Evolutionary conservation across 2,888 invertebrate species (phyloP), one percentile per base, ranked within the genome.

Genomic region (Eristalis arbustorum): DNA sequence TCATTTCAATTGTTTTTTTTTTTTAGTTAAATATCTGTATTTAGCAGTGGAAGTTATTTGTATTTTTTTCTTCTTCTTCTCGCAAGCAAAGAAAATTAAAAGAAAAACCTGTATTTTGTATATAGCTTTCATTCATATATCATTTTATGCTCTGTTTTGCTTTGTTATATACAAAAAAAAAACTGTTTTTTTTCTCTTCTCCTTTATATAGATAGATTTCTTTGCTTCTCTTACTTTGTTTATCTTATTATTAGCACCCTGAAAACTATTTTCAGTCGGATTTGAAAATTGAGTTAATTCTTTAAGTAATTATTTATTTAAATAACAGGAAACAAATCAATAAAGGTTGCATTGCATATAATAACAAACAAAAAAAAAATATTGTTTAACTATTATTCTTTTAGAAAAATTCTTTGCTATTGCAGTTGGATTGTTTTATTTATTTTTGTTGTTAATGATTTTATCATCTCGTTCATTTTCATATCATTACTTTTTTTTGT

Each of bases 241-340:
- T 83, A 88, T 88, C 83, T 77, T 90, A 88, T 92, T 14, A 14
- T 13, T 42, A 92, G 92, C 92, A 92, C 92, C 92, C 92, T 92
- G 92, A 92, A 92, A 92, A 92, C 92, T 89, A 91, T 92, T 92
- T 92, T 91, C 92, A 92, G 91, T 91, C 91, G 90, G 90, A 91
- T 91, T 90, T 84, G 62, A 62, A 76, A 85, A 74, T 88, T 74
- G 72, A 90, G 23, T 74, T 80, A 81, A 88, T 85, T 84, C 28
- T 77, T 78, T 81, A 62, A 76, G 62, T 79, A 84, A 74, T 82
- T 79, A 87, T 88, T 79, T 83, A 87, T 87, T 80, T 79, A 75
- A 83, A 88, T 76, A 88, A 87, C 80, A 87, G 74, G 83, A 87
- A 88, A 87, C 77, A 87, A 87, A 88, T 88, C 63, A 81, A 84